Base-by-base conservation (phyloP, 1,140 invertebrate species). In the Rhynchophorus ferrugineus region DNA sequence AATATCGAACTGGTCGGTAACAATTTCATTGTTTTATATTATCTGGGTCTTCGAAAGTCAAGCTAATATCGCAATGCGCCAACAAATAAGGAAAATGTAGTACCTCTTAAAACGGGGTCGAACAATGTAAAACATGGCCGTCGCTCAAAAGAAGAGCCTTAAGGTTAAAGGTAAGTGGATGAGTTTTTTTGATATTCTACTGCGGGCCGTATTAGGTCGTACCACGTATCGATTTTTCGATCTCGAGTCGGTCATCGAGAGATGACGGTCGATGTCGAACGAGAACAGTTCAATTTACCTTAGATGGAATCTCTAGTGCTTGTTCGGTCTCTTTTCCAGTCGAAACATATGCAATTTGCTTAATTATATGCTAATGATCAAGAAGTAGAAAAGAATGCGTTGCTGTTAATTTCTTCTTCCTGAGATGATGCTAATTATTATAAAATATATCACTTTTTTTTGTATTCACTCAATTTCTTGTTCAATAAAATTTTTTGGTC, bases 61-160 rank as follows among this genome's bases (percentile, higher is more conserved):
- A 49, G 47, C 37, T 36, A 49, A 49, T 49, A 49, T 49, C 42
- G 47, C 38, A 52, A 52, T 41, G 45, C 45, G 29, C 17, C 24
- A 41, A 45, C 50, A 52, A 52, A 52, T 52, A 52, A 52, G 50
- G 50, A 52, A 52, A 52, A 44, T 46, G 50, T 49, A 38, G 16
- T 29, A 38, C 47, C 24, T 42, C 47, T 8, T 49, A 49, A n/a
- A n/a, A 49, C 47, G 37, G 38, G 50, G 50, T 45, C 50, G 50
- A 42, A 20, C 44, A 43, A 52, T 52, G 50, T 52, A 52, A 52
- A 52, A 52, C 47, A 42, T 33, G 49, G 42, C 34, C 49, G 44
- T 11, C 41, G 42, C 17, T 19, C 17, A 44, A 37, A 37, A 37
- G 42, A 51, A 44, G 41, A 51, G 17, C 13, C 42, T 50, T 50